These are phyloP conservation scores for Polydesmus complanatus DNA, from an alignment of 2,888 invertebrate genomes.

Conservation along the genomic window DNA sequence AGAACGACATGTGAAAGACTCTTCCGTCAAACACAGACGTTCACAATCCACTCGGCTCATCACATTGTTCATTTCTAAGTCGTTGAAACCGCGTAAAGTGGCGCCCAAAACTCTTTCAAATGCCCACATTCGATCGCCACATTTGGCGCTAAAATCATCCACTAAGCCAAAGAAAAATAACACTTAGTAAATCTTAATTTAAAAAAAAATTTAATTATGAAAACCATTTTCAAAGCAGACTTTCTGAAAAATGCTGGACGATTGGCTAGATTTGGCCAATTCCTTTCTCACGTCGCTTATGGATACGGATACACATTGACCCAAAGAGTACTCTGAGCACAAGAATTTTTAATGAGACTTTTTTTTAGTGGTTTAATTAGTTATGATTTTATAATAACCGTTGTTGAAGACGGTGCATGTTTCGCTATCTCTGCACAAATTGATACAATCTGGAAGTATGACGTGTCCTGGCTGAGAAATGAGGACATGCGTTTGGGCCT, in stretches of 20 bases:
- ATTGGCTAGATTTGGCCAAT: constrained; percentile 28
- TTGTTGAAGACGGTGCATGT: constrained; percentile 31
- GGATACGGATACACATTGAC: constrained; percentile 31
- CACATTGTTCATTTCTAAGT: constrained; percentile 30
- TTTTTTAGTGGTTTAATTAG: no score
- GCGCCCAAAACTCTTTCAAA: constrained; percentile 39
- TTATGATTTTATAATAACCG: constrained; percentile 24
- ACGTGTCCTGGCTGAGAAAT: constrained; percentile 33
- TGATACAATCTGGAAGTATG: constrained; percentile 33
- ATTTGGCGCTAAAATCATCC: constrained; percentile 31
- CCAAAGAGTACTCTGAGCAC: constrained; percentile 31
- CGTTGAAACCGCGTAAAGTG: constrained; percentile 34
- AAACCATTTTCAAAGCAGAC: constrained; percentile 33
- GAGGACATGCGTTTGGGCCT: constrained; percentile 20
- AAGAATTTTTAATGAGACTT: no score
- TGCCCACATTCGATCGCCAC: constrained; percentile 36
- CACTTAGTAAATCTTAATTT: not conserved
- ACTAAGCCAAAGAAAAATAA: constrained; percentile 21
- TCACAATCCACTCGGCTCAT: constrained; percentile 35
- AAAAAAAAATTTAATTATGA: constrained; percentile 15
- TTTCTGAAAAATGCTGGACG: constrained; percentile 34
- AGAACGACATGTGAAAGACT: constrained; percentile 38
- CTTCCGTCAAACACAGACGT: constrained; percentile 37
- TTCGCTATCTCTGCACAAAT: constrained; percentile 31
- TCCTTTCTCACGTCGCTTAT: constrained; percentile 29